Evolutionary conservation across 2,888 invertebrate genomes (phyloP), one percentile per base, ranked within the genome.

Genomic region (Celastrina argiolus): DNA sequence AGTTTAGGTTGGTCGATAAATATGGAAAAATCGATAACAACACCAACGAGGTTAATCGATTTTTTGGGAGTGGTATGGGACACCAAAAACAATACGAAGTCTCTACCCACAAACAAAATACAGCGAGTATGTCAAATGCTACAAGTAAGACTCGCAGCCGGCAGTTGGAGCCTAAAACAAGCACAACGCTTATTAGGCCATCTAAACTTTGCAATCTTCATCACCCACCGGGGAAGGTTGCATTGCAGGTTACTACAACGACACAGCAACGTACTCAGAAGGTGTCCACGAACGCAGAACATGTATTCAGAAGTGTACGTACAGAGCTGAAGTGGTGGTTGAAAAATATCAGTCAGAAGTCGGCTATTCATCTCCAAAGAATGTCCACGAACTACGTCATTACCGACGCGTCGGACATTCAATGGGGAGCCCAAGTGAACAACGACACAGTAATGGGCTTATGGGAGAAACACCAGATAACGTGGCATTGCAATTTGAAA

Each of bases 191-290:
- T 42, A 42, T 42, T 16, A 16, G 42, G 42, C 7, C 16, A 42
- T 16, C 42, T 42, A 5, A 42, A 42, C 16, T 42, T 42, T 16
- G 42, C 16, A 42, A 7, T 16, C 42, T 42, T 72, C 69, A 64
- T 70, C 68, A 70, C 68, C 65, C 67, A 26, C 36, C 69, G 67
- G 67, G 69, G 70, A 69, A 67, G 64, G 66, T 66, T 69, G 64
- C 69, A 69, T 65, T 72, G 69, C 63, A 68, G 72, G 1, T 42
- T 41, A 16, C 63, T 72, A 56, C 67, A 68, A 39, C 61, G 63
- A 16, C 36, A 68, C 61, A 58, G 64, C 34, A 59, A 68, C 45
- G 28, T 28, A 64, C 45, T 64, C 28, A 45, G 45, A 10, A 63
- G 22, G 42, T 16, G 16, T 8, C 42, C 42, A 7, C 5, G 6